Evolutionary conservation across 2,888 invertebrate species (phyloP).

Genomic region (Eurytoma adleriae): DNA sequence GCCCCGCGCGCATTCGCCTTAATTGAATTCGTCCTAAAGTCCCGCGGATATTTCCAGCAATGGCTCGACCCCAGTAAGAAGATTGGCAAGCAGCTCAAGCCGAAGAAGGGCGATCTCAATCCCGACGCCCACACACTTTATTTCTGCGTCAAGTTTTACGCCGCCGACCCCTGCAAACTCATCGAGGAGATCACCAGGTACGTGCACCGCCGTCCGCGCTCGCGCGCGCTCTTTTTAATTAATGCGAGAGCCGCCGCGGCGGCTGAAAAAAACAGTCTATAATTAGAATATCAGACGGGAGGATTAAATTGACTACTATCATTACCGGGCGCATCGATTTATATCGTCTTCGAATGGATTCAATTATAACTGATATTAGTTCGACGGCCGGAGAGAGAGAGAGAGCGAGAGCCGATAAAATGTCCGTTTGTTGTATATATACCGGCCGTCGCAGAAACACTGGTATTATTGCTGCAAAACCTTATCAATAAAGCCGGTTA

Average conservation of each 20-base stretch:
- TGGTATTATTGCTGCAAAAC: too few species aligned
- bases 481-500: too few species aligned
- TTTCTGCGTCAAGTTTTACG: constrained; percentile 98
- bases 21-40: constrained; percentile 52
- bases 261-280: constrained; percentile 13
- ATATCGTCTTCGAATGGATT: constrained; percentile 2
- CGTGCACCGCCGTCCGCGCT: constrained; percentile 57
- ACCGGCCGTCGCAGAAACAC: background rate
- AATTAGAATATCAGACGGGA: constrained; percentile 36
- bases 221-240: constrained; percentile 27
- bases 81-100: constrained; percentile 90
- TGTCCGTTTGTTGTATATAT: background rate
- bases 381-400: background rate
- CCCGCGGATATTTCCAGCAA: constrained; percentile 80
- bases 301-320: constrained; percentile 20
- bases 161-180: constrained; percentile 96
- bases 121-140: constrained; percentile 89
- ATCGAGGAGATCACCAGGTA: constrained; percentile 97
- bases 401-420: background rate
- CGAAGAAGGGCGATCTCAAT: constrained; percentile 76
- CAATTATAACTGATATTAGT: constrained; percentile 29
- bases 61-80: constrained; percentile 96
- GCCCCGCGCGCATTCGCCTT: constrained; percentile 2
- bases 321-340: background rate
- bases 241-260: background rate